These are phyloP conservation scores for Leptopterna dolabrata DNA, from an alignment of 2,888 invertebrate genomes.

Conservation along the genomic window DNA sequence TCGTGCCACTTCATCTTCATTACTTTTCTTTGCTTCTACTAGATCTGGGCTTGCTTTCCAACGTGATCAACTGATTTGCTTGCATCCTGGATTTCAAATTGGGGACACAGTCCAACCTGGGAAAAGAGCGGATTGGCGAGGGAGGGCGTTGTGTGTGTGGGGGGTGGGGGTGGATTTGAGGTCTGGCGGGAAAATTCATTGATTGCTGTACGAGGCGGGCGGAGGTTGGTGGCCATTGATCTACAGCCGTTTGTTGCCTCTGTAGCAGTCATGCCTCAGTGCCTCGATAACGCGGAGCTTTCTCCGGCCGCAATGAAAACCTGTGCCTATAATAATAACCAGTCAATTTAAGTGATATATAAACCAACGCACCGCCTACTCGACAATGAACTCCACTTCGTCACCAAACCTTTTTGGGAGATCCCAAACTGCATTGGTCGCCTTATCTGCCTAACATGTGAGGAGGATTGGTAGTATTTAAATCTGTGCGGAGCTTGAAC, in stretches of 20 bases:
- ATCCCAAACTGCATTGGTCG: conserved; percentile 24
- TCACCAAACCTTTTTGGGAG: background rate
- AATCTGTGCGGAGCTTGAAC: background rate
- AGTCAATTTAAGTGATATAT: conserved; percentile 39
- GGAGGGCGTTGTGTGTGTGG: background rate
- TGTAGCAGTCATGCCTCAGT: conserved; percentile 54
- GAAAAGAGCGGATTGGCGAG: background rate
- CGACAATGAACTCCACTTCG: background rate
- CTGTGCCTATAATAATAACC: conserved; percentile 45
- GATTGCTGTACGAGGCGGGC: conserved; percentile 25
- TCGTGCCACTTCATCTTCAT: too few relatives aligned
- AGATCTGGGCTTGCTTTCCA: background rate
- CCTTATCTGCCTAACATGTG: conserved; percentile 42
- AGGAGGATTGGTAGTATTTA: background rate
- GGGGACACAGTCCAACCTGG: too few relatives aligned
- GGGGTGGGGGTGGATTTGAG: conserved; percentile 8
- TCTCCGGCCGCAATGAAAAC: conserved; percentile 47
- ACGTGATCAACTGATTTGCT: too few relatives aligned
- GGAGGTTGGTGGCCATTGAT: conserved; percentile 35
- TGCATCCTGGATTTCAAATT: too few relatives aligned
- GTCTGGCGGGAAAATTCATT: conserved; percentile 52
- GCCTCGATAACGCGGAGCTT: conserved; percentile 50
- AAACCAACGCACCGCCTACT: background rate
- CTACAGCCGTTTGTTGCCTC: conserved; percentile 38
- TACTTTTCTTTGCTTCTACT: too few relatives aligned